phyloP scores from a whole-genome alignment of 2,888 invertebrate species.

The Oxycera nigricornis region DNA sequence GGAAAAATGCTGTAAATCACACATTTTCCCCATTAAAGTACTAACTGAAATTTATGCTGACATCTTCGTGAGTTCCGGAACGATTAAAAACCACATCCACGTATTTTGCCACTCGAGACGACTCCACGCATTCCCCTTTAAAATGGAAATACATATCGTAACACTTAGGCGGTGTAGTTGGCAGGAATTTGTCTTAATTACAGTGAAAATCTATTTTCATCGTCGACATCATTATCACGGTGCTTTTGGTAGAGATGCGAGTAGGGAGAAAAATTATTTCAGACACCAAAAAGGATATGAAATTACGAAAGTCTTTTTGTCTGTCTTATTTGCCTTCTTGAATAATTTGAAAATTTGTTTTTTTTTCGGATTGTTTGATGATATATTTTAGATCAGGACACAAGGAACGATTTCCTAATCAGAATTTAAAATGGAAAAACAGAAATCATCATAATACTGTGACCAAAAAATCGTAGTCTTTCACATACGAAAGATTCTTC shows the following conservation, averaged over 20 bases:
- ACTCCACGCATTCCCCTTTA: not conserved
- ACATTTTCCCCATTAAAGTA: slow-evolving; percentile 6
- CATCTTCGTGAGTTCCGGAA: slow-evolving; percentile 6
- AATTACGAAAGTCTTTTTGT: not conserved
- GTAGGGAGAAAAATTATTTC: not conserved
- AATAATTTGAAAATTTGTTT: too few species aligned
- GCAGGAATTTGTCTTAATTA: slow-evolving; percentile 21
- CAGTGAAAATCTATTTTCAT: slow-evolving; percentile 19
- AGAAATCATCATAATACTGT: too few species aligned
- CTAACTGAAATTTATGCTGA: slow-evolving; percentile 6
- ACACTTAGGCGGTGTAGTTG: slow-evolving; percentile 24
- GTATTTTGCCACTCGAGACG: slow-evolving; percentile 2
- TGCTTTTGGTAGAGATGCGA: not conserved
- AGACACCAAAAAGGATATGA: not conserved
- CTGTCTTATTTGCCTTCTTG: not conserved
- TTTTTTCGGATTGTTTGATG: too few species aligned
- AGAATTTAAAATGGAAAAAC: too few species aligned
- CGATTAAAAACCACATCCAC: slow-evolving; percentile 6
- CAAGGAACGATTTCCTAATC: too few species aligned
- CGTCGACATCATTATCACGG: not conserved
- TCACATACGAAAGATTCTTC: too few species aligned
- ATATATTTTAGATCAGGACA: too few species aligned
- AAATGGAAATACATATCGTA: slow-evolving; percentile 3
- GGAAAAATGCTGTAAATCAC: not conserved
- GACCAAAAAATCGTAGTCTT: too few species aligned